Conservation (phyloP, 2,888 invertebrate genomes). For the Acrobasis consociella region DNA sequence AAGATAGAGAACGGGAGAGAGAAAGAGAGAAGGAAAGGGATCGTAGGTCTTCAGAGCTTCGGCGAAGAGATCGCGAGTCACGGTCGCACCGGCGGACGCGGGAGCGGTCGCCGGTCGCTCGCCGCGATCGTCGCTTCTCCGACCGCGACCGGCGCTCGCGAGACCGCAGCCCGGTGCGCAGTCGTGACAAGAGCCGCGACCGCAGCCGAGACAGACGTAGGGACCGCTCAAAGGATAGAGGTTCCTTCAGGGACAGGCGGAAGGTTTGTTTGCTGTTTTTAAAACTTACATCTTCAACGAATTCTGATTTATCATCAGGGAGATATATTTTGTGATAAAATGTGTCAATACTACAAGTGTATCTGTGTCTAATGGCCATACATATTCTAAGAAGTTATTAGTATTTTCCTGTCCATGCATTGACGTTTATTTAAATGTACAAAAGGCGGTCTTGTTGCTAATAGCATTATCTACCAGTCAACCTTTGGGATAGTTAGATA, state of each 20-base stretch:
- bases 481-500: too few relatives aligned
- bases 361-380: too few relatives aligned
- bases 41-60: slow-evolving; percentile 45
- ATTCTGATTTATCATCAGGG: too few relatives aligned
- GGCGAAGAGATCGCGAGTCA: slow-evolving; percentile 39
- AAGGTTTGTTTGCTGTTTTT: slow-evolving; percentile 42
- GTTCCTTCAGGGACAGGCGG: slow-evolving; percentile 48
- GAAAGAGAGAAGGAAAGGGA: slow-evolving; percentile 36
- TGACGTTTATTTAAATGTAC: too few relatives aligned
- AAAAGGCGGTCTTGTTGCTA: too few relatives aligned
- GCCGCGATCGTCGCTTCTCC: slow-evolving; percentile 40
- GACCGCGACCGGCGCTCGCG: slow-evolving; percentile 54
- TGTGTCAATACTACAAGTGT: too few relatives aligned
- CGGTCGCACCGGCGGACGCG: slow-evolving; percentile 43
- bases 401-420: too few relatives aligned
- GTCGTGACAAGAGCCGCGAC: slow-evolving; percentile 41
- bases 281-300: too few relatives aligned
- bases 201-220: slow-evolving; percentile 42
- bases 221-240: slow-evolving; percentile 59
- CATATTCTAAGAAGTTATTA: too few relatives aligned
- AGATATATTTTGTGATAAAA: too few relatives aligned
- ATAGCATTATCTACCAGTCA: too few relatives aligned
- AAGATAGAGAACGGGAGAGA: slow-evolving; percentile 44
- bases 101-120: slow-evolving; percentile 39
- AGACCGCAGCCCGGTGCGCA: slow-evolving; percentile 47